Evolutionary conservation across 2,888 invertebrate genomes (phyloP), one percentile per base, ranked within the genome.

Genomic region (Alcis repandata): DNA sequence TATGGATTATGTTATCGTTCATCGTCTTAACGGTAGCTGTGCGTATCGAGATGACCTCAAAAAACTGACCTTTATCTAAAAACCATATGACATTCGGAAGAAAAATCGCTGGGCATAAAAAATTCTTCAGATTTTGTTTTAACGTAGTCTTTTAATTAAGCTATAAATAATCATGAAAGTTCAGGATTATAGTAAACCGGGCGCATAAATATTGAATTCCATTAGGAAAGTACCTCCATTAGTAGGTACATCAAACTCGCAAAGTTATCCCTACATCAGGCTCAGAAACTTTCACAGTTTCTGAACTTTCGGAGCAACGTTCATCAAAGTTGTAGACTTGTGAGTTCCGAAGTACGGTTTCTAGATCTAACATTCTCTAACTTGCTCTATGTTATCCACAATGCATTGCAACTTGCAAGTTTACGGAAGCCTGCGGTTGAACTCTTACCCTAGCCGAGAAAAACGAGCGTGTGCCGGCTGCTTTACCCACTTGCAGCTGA

Each of bases 391-490:
- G 46, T 8, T 22, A 4, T 22, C 6, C 13, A 2, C 13, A 6
- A 6, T 32, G 48, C 27, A 51, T 36, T 19, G 49, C 15, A 22
- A 33, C 32, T 17, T 52, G 19, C 77, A 76, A 73, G 73, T 71
- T 38, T 53, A 60, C 38, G 63, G 63, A 57, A 57, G 68, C 69
- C 79, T 85, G 85, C 75, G 87, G 89, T 87, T 69, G 66, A 67
- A 84, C 83, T 89, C 88, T 87, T 86, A 83, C 86, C 78, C 72
- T 71, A 80, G 80, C 83, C 82, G 77, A 73, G 79, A 78, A 84
- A 53, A 83, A 79, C 73, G 76, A 80, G 77, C 78, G 78, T 83
- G 79, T 84, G 88, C 85, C 88, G 80, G 74, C 79, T 78, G 79
- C 86, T 86, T 88, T 85, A 87, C 71, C 71, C 78, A 81, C 82